Conservation (phyloP, 2,113 vertebrate genomes). For the Laticauda laticaudata region DNA sequence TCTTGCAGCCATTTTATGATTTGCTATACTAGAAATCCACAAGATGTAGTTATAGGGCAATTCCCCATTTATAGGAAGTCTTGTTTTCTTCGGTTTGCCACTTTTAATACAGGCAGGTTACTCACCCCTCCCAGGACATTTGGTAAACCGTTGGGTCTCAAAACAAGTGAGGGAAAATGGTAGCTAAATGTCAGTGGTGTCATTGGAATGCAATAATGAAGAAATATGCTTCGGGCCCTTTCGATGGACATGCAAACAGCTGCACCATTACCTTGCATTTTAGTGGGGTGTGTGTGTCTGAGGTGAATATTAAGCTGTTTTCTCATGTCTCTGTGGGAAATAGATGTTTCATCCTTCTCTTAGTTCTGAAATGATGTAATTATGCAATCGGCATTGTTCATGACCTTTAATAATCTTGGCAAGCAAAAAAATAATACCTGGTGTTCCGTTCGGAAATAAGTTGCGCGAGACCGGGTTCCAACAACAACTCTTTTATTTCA, state of each 20-base stretch:
- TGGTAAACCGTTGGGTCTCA: not conserved
- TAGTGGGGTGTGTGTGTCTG: not conserved
- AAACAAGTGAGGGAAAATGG: not conserved
- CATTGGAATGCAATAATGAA: not conserved
- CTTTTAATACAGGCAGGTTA: not conserved
- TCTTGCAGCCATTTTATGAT: not conserved
- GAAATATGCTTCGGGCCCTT: not conserved
- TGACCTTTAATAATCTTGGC: constrained; percentile 7
- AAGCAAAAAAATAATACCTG: not conserved
- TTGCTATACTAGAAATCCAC: not conserved
- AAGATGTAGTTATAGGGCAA: not conserved
- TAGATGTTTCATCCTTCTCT: constrained; percentile 5
- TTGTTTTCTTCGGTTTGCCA: not conserved
- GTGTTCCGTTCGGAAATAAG: no score
- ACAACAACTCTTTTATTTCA: no score
- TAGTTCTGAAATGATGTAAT: not conserved
- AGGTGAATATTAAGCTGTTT: constrained; percentile 2
- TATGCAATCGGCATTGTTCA: not conserved
- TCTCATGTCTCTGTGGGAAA: not conserved
- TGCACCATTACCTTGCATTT: not conserved
- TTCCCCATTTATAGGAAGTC: not conserved
- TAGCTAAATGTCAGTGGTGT: not conserved
- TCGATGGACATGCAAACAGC: not conserved
- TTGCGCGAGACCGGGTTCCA: no score
- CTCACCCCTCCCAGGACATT: not conserved